phyloP scores from a whole-genome alignment of 2,113 vertebrate species.

The Solea solea region DNA sequence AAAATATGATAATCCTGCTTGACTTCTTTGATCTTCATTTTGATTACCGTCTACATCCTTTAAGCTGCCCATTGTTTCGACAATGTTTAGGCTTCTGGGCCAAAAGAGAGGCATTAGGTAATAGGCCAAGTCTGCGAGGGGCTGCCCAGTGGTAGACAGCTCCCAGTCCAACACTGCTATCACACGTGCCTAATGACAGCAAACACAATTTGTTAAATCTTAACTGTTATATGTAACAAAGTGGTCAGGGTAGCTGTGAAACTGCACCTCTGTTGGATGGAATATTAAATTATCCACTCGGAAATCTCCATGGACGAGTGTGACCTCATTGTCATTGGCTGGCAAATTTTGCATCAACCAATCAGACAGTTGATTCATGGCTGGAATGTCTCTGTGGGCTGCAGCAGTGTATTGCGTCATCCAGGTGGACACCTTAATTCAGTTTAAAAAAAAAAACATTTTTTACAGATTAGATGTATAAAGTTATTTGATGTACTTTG shows the following conservation, averaged over 20 bases:
- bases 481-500: background rate
- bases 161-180: conserved; percentile 94
- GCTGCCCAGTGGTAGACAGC: conserved; percentile 92
- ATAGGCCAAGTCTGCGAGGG: conserved; percentile 88
- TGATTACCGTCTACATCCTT: conserved; percentile 71
- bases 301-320: conserved; percentile 91
- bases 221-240: background rate
- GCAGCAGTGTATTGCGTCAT: conserved; percentile 89
- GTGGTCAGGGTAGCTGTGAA: background rate
- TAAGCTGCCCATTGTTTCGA: conserved; percentile 68
- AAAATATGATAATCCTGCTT: background rate
- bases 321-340: conserved; percentile 82
- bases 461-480: background rate
- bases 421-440: conserved; percentile 89
- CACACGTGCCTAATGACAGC: conserved; percentile 83
- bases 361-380: conserved; percentile 85
- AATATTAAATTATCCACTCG: conserved; percentile 92
- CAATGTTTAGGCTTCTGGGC: conserved; percentile 69
- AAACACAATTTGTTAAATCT: conserved; percentile 4
- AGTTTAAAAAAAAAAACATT: background rate
- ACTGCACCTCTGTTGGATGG: conserved; percentile 89
- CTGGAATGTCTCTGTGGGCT: conserved; percentile 85
- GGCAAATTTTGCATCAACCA: conserved; percentile 91
- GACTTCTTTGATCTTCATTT: background rate
- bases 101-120: conserved; percentile 82